Evolutionary conservation across 2,888 invertebrate genomes (phyloP), one percentile per base, ranked within the genome.

Genomic region (Auanema sp.): DNA sequence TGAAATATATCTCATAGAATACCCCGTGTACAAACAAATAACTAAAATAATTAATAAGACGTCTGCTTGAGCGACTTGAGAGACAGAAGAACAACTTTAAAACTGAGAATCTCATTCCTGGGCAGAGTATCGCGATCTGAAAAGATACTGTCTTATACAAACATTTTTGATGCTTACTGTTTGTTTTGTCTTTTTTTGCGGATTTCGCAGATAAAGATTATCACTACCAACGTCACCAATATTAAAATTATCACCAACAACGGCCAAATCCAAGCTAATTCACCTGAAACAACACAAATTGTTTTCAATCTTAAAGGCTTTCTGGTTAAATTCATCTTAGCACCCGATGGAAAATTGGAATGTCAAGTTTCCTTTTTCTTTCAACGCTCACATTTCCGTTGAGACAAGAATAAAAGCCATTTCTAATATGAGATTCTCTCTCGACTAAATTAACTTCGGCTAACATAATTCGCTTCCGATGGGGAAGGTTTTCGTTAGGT

Each of bases 201-300:
- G 58, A 70, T 65, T 60, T 78, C 79, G 56, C 79, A 79, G 23
- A 68, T 23, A 42, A 74, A n/a, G 51, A 79, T 79, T 59, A 75
- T 72, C 40, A 71, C 12, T 41, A 65, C 59, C 25, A 77, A 66
- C 1, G 73, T 54, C 16, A 75, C 24, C 18, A 79, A 59, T 18
- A 65, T 74, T 40, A 68, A 52, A 12, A 77, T 4, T 57, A 79
- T 79, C 16, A 77, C 64, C n/a, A 56, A 58, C 0, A 79, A 65
- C 14, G 79, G 79, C 23, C 65, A 65, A 5, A 79, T 51, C 76
- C 77, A 79, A n/a, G 72, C 63, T 56, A 61, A 68, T 54, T 66
- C 68, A 60, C 70, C 77, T 77, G 66, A 24, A 74, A 59, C 2
- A 44, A 33, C 8, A 33, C 8, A n/a, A 44, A 41, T 41, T 21